Percentiles rank a stretch among this genome's conserved stretches.
Conservation (phyloP, 1,140 invertebrate species). For the Vollenhovia emeryi region DNA sequence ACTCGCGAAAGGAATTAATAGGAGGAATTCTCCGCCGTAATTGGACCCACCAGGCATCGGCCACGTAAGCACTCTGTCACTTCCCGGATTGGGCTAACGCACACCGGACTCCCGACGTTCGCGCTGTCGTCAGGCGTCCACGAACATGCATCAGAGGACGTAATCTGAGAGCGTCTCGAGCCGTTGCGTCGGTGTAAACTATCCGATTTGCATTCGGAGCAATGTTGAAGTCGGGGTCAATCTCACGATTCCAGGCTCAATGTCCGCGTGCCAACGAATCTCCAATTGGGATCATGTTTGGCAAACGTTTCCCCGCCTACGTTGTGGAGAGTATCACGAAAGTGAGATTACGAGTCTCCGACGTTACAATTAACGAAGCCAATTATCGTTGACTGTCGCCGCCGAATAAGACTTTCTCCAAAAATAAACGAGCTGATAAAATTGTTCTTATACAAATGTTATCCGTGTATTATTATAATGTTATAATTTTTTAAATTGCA, state of each 20-base stretch:
- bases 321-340: slow-evolving; percentile 6
- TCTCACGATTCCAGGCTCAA: slow-evolving; percentile 19
- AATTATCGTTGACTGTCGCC: background rate
- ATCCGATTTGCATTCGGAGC: slow-evolving; percentile 67
- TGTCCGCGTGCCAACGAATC: slow-evolving; percentile 50
- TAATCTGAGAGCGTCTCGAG: slow-evolving; percentile 55
- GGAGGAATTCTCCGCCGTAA: slow-evolving; percentile 25
- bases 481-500: background rate
- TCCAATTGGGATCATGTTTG: slow-evolving; percentile 43
- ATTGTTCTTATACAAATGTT: background rate
- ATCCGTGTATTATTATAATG: background rate
- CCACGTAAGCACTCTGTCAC: slow-evolving; percentile 49
- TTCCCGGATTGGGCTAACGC: slow-evolving; percentile 35
- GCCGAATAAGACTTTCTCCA: background rate
- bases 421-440: background rate
- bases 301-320: slow-evolving; percentile 40
- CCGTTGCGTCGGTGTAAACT: slow-evolving; percentile 59
- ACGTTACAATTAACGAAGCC: slow-evolving; percentile 52
- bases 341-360: slow-evolving; percentile 33
- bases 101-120: slow-evolving; percentile 34
- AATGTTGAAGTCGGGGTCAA: slow-evolving; percentile 61
- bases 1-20: slow-evolving; percentile 22
- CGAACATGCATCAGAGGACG: slow-evolving; percentile 48
- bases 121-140: slow-evolving; percentile 53
- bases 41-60: slow-evolving; percentile 52